Percentiles rank a stretch among this genome's conserved stretches.
phyloP scores from a whole-genome alignment of 1,140 invertebrate species.

The Drosophila saltans region DNA sequence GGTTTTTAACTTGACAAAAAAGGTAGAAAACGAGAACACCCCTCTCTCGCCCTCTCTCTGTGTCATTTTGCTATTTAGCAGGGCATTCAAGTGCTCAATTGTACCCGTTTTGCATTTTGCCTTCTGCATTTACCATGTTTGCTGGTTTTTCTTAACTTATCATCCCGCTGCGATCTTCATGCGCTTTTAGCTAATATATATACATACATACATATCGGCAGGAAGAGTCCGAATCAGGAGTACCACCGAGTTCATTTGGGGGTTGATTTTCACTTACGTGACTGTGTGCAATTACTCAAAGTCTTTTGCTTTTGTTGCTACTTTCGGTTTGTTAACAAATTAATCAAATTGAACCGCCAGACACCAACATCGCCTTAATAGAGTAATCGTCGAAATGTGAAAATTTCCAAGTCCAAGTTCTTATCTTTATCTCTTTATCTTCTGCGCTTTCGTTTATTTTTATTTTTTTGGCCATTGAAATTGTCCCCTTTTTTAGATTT shows the following conservation, averaged over 20 bases:
- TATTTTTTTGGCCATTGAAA: conserved; percentile 37
- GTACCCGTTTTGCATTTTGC: conserved; percentile 32
- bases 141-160: conserved; percentile 45
- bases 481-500: conserved; percentile 42
- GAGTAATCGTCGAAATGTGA: conserved; percentile 64
- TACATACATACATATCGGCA: not conserved
- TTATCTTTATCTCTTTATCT: conserved; percentile 55
- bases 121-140: conserved; percentile 41
- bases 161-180: conserved; percentile 66
- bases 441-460: conserved; percentile 38
- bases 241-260: conserved; percentile 14
- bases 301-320: conserved; percentile 63
- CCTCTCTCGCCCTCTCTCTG: conserved; percentile 11
- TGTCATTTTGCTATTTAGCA: conserved; percentile 6
- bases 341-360: conserved; percentile 76
- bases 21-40: conserved; percentile 6
- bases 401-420: conserved; percentile 55
- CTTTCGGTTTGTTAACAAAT: conserved; percentile 81
- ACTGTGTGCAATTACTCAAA: conserved; percentile 74
- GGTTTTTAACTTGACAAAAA: conserved; percentile 23
- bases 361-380: conserved; percentile 46
- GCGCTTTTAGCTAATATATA: conserved; percentile 74
- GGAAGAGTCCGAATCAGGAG: conserved; percentile 33
- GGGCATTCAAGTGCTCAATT: conserved; percentile 74
- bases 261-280: conserved; percentile 56